Conservation (phyloP, 2,888 invertebrate species). For the Eupithecia vulgata region DNA sequence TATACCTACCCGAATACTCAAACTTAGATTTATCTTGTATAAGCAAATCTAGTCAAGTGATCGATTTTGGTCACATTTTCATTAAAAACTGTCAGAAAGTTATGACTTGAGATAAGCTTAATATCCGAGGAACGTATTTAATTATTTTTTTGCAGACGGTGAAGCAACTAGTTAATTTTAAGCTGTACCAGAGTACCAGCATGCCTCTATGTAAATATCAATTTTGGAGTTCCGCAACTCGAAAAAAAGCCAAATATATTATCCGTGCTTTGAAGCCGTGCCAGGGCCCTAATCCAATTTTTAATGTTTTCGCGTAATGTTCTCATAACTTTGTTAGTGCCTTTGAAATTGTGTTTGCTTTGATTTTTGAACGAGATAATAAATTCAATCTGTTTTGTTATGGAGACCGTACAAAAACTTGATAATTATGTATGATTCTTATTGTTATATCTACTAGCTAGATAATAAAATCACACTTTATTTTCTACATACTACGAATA, state of each 20-base stretch:
- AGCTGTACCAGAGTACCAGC: background rate
- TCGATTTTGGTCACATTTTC: too few relatives aligned
- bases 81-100: too few relatives aligned
- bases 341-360: conserved; percentile 27
- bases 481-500: background rate
- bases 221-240: conserved; percentile 38
- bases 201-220: conserved; percentile 38
- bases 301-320: conserved; percentile 37
- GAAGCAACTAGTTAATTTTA: background rate
- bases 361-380: conserved; percentile 27
- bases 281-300: conserved; percentile 38
- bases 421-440: too few relatives aligned
- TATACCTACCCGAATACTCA: too few relatives aligned
- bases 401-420: background rate
- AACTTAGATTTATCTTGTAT: too few relatives aligned
- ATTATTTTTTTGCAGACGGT: background rate
- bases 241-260: conserved; percentile 39
- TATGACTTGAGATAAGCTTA: too few relatives aligned
- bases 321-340: conserved; percentile 36
- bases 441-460: background rate
- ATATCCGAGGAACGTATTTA: too few relatives aligned
- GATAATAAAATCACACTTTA: background rate
- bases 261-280: conserved; percentile 39
- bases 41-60: too few relatives aligned
- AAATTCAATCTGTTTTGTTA: conserved; percentile 9